Evolutionary conservation across 2,888 invertebrate genomes (phyloP).

Genomic region (Ormyrus nitidulus): DNA sequence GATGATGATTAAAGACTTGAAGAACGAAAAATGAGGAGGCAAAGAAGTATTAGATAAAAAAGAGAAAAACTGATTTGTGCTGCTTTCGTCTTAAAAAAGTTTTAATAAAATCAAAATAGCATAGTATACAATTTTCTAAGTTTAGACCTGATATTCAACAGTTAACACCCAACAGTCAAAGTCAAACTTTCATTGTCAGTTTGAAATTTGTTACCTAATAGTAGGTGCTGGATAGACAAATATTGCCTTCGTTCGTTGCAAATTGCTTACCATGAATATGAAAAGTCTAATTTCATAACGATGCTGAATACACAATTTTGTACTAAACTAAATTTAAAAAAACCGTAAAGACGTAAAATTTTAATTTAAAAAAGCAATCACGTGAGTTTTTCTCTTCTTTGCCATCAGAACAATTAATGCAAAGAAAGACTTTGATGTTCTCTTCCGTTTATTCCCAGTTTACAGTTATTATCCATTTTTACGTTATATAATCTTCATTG

Average conservation of each 20-base stretch:
- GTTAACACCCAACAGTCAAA: no score
- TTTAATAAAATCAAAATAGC: not conserved
- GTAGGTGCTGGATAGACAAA: no score
- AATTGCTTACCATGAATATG: no score
- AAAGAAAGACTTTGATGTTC: constrained; percentile 47
- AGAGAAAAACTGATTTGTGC: constrained; percentile 50
- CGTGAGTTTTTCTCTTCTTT: constrained; percentile 51
- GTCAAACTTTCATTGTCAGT: no score
- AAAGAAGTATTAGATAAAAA: constrained; percentile 42
- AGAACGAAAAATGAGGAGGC: constrained; percentile 38
- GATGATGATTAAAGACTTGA: constrained; percentile 21
- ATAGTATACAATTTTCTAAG: no score
- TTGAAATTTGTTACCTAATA: no score
- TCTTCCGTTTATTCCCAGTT: constrained; percentile 55
- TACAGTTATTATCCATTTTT: constrained; percentile 45
- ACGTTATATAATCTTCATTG: constrained; percentile 25
- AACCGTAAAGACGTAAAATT: not conserved
- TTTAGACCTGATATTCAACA: no score
- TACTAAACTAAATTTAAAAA: no score
- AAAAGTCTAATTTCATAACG: no score
- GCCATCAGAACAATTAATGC: constrained; percentile 27
- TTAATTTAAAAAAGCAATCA: not conserved
- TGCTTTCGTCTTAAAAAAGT: not conserved
- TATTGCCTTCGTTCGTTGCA: no score
- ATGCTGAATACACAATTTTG: no score